Base-by-base conservation (phyloP, 2,797 vertebrate species). In the Odontamblyopus rebecca region DNA sequence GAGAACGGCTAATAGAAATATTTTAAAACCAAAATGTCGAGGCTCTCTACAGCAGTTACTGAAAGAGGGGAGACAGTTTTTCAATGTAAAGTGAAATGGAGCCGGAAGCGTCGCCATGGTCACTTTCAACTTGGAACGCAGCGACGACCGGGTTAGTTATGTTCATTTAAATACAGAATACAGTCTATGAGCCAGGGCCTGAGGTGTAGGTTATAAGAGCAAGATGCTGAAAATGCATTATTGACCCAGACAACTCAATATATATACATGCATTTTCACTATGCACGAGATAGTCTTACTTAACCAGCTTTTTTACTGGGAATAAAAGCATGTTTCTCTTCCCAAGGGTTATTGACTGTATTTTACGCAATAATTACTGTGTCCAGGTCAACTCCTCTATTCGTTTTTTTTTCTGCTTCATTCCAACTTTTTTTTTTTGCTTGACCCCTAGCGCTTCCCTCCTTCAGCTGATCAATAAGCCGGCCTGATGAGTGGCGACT, bases 401-500 rank as follows among this genome's bases (percentile, higher is more conserved):
- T 44, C 9, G 27, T 61, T 62, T 62, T 73, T 54, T 30, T 32
- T 23, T 27, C 6, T 76, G 79, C 73, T 53, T 0, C 67, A 79
- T 88, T 82, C 81, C 72, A 82, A 71, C 70, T 74, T 50, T 64
- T 77, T 18, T 32, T 18, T 79, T 66, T 30, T 38, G 67, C 79
- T 74, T 79, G 82, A 89, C 86, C 89, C 71, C 70, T 64, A 78
- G 56, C 70, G 48, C 80, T 70, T 72, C 70, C 71, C 69, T 76
- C 70, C 68, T 77, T 48, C 75, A 18, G 48, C 82, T 70, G 83
- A 86, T 89, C 83, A 74, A 91, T 90, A 89, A 80, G 72, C 65
- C 71, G 50, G 77, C 88, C 90, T 89, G 86, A 91, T 91, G 93
- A 94, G 90, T 85, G 84, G 88, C 92, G 91, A 85, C 78, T 78